phyloP scores from a whole-genome alignment of 1,140 invertebrate species.

The Augochlora pura region DNA sequence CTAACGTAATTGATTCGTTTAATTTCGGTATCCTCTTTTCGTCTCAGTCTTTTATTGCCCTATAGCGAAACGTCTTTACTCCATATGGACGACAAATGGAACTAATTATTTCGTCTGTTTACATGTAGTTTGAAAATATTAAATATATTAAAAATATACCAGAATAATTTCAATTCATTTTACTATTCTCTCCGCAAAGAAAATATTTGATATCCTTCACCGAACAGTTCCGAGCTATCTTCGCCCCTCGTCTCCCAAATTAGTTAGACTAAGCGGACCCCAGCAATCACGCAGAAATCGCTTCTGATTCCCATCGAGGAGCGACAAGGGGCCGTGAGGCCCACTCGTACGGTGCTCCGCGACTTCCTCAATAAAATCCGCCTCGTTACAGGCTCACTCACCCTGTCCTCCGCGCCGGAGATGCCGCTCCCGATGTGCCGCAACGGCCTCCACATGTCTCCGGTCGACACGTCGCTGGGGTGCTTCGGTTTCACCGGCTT shows the following conservation, averaged over 20 bases:
- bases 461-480: slow-evolving; percentile 83
- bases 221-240: too few species aligned
- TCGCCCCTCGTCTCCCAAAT: neutral
- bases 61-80: too few species aligned
- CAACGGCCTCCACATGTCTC: slow-evolving; percentile 87
- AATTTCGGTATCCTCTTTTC: too few species aligned
- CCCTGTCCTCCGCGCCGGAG: slow-evolving; percentile 81
- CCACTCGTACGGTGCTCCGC: neutral
- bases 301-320: neutral
- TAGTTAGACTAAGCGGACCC: neutral
- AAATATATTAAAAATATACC: too few species aligned
- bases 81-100: too few species aligned
- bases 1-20: too few species aligned
- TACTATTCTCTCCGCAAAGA: too few species aligned
- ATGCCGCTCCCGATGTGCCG: slow-evolving; percentile 86
- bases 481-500: slow-evolving; percentile 82
- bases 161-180: too few species aligned
- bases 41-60: too few species aligned
- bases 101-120: too few species aligned
- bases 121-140: too few species aligned
- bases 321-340: neutral
- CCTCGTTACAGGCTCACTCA: slow-evolving; percentile 73
- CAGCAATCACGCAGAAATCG: neutral
- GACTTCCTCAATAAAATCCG: neutral
- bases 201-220: too few species aligned